Percentiles rank a stretch among this genome's conserved stretches.
These are phyloP conservation scores for Megalops atlanticus DNA, from an alignment of 2,113 vertebrate species.

Conservation along the genomic window DNA sequence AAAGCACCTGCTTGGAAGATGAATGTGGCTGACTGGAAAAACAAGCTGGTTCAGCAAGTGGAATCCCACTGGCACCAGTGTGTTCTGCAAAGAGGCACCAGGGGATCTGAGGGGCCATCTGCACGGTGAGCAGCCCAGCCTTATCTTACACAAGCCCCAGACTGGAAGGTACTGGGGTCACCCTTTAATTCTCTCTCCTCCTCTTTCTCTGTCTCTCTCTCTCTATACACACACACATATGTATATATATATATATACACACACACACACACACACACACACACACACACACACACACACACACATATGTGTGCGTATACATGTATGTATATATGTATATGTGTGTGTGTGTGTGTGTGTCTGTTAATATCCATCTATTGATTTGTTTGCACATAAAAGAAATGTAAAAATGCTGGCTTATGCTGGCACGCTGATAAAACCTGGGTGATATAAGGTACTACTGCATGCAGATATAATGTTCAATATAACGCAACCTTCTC, in stretches of 20 bases:
- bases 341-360: no score
- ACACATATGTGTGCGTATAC: no score
- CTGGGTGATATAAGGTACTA: background rate
- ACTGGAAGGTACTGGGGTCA: slow-evolving; percentile 23
- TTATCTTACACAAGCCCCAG: slow-evolving; percentile 26
- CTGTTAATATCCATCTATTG: background rate
- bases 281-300: slow-evolving; percentile 21
- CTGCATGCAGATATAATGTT: background rate
- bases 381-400: background rate
- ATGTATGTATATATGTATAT: no score
- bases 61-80: slow-evolving; percentile 26
- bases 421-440: no score
- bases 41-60: slow-evolving; percentile 46
- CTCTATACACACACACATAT: no score
- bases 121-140: background rate
- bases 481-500: background rate
- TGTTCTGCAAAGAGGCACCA: slow-evolving; percentile 20
- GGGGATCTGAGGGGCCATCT: slow-evolving; percentile 26
- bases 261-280: slow-evolving; percentile 6
- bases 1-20: slow-evolving; percentile 34
- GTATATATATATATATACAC: no score
- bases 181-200: background rate
- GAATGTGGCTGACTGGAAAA: slow-evolving; percentile 27
- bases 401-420: no score
- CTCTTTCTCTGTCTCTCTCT: slow-evolving; percentile 7